phyloP scores from a whole-genome alignment of 2,888 invertebrate species.

The Vandiemenella viatica region DNA sequence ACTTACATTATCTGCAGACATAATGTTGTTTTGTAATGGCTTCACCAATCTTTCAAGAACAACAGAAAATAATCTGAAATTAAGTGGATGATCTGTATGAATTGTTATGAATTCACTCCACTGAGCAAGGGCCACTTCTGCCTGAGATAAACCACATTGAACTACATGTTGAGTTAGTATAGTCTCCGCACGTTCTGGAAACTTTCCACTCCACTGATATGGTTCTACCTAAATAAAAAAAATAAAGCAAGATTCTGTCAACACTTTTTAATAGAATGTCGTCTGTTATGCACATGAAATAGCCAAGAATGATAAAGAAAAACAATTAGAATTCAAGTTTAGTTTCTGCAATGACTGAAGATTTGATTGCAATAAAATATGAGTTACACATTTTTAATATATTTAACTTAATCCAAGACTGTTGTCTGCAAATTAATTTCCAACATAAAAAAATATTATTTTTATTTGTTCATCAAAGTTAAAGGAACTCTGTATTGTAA shows the following conservation, averaged over 20 bases:
- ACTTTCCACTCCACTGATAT: slow-evolving; percentile 75
- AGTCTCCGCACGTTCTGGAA: slow-evolving; percentile 65
- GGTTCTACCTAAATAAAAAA: slow-evolving; percentile 38
- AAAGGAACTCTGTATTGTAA: no score
- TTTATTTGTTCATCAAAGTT: no score
- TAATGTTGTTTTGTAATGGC: slow-evolving; percentile 43
- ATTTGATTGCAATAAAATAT: no score
- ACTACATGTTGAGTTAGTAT: slow-evolving; percentile 86
- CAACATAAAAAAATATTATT: no score
- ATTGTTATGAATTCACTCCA: slow-evolving; percentile 65
- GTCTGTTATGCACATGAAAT: background rate
- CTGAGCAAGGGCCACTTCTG: slow-evolving; percentile 54
- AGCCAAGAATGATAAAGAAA: no score
- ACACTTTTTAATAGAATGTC: background rate
- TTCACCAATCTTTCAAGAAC: slow-evolving; percentile 56
- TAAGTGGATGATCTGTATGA: slow-evolving; percentile 69
- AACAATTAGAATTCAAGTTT: no score
- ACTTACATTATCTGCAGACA: slow-evolving; percentile 41
- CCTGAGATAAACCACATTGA: slow-evolving; percentile 69
- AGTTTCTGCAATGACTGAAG: no score
- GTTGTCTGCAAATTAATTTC: no score
- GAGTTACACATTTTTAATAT: no score
- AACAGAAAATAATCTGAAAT: slow-evolving; percentile 61
- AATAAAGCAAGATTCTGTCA: no score
- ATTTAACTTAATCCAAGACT: no score